These are phyloP conservation scores for Neria commutata DNA, from an alignment of 2,888 invertebrate genomes.

Conservation along the genomic window DNA sequence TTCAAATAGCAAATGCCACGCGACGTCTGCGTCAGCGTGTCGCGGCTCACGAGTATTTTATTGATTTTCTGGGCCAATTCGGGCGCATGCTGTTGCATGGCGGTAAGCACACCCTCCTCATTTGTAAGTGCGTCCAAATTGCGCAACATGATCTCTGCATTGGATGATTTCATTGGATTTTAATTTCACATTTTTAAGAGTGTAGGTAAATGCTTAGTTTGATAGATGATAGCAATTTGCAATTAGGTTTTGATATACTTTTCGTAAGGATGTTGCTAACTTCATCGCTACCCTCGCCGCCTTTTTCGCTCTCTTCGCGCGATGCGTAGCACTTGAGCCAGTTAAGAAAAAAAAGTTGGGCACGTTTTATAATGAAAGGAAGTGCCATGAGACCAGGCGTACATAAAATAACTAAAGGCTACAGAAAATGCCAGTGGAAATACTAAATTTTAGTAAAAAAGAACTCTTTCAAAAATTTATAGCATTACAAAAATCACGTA, in stretches of 20 bases:
- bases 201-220: too few species aligned
- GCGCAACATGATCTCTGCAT: conserved; percentile 77
- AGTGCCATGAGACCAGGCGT: too few species aligned
- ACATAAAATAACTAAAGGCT: too few species aligned
- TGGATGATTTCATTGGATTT: conserved; percentile 32
- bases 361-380: too few species aligned
- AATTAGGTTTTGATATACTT: conserved; percentile 64
- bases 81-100: conserved; percentile 75
- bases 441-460: too few species aligned
- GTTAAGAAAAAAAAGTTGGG: too few species aligned
- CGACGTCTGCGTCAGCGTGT: conserved; percentile 83
- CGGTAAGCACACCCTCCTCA: conserved; percentile 87
- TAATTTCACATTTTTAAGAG: too few species aligned
- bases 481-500: too few species aligned
- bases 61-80: conserved; percentile 77
- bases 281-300: conserved; percentile 83
- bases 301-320: conserved; percentile 82
- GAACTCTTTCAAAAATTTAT: too few species aligned
- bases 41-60: conserved; percentile 84
- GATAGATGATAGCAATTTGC: conserved; percentile 21
- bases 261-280: conserved; percentile 83
- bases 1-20: conserved; percentile 81
- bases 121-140: conserved; percentile 91
- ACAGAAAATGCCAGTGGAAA: too few species aligned
- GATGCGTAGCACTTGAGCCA: conserved; percentile 95